Evolutionary conservation across 2,113 vertebrate species (phyloP).

Genomic region (Prionailurus bengalensis): DNA sequence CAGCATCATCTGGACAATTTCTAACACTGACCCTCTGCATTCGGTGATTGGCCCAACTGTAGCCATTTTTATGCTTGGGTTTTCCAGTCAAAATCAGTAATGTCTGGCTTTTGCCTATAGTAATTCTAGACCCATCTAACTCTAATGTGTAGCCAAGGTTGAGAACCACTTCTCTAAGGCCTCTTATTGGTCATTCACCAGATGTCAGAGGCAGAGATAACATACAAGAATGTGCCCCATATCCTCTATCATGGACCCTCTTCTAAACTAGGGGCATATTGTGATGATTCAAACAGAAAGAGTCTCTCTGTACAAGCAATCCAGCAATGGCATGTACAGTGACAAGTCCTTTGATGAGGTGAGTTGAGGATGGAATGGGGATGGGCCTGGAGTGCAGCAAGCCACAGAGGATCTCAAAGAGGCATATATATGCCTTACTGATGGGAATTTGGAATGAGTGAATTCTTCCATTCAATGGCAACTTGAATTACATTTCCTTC

Average conservation of each 20-base stretch:
- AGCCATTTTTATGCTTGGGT: not conserved
- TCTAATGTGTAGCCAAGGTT: not conserved
- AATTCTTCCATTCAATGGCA: not conserved
- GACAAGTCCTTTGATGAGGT: not conserved
- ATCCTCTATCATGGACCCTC: not conserved
- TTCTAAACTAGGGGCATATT: not conserved
- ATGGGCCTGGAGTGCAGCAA: not conserved
- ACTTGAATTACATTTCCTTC: not conserved
- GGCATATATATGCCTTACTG: not conserved
- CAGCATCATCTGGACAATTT: not conserved
- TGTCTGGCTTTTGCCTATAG: not conserved
- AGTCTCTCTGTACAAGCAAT: not conserved
- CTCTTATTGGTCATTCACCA: not conserved
- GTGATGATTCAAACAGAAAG: not conserved
- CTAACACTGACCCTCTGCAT: not conserved
- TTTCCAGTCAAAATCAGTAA: conserved; percentile 43
- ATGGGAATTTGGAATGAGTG: not conserved
- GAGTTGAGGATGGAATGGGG: not conserved
- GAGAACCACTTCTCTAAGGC: not conserved
- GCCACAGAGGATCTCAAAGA: not conserved
- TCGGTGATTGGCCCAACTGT: not conserved
- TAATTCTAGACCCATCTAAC: not conserved
- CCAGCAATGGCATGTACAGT: not conserved
- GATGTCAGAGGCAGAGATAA: not conserved
- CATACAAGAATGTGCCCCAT: no score